A percentile compares a stretch with the other conserved stretches of the same genome.
Evolutionary conservation across 2,888 invertebrate genomes (phyloP).

Genomic region (Sceliomorpha sp.): DNA sequence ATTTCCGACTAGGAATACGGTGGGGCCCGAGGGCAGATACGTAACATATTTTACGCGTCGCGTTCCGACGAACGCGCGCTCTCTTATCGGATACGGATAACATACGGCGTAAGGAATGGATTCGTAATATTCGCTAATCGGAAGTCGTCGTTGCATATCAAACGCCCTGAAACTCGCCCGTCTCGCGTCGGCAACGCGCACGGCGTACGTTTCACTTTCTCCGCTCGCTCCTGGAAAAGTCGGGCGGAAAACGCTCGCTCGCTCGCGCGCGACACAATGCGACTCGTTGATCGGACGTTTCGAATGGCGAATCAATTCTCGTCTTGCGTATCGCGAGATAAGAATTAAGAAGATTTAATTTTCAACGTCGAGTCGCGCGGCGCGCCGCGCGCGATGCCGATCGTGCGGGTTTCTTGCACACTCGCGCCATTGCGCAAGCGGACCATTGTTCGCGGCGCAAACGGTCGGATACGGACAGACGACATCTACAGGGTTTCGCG

Average conservation of each 20-base stretch:
- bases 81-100: too few species aligned
- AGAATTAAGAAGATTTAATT: slow-evolving; percentile 34
- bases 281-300: slow-evolving; percentile 11
- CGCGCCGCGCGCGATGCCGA: slow-evolving; percentile 15
- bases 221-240: too few species aligned
- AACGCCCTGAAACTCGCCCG: too few species aligned
- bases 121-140: too few species aligned
- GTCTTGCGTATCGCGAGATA: slow-evolving; percentile 43
- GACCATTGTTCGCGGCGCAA: slow-evolving; percentile 47
- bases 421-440: slow-evolving; percentile 46
- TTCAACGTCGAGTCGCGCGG: slow-evolving; percentile 15
- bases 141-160: too few species aligned
- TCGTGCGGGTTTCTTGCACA: slow-evolving; percentile 26
- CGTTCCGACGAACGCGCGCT: too few species aligned
- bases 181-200: too few species aligned
- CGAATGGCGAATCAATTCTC: slow-evolving; percentile 41
- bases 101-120: too few species aligned
- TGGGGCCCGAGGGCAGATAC: slow-evolving; percentile 8
- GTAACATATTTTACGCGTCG: too few species aligned
- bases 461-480: slow-evolving; percentile 38
- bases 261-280: slow-evolving; percentile 42
- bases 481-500: slow-evolving; percentile 21
- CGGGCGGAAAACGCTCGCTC: too few species aligned
- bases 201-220: too few species aligned
- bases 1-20: slow-evolving; percentile 27